Percentiles rank a stretch among this genome's conserved stretches.
These are phyloP conservation scores for Orgyia antiqua DNA, from an alignment of 2,888 invertebrate genomes.

Conservation along the genomic window DNA sequence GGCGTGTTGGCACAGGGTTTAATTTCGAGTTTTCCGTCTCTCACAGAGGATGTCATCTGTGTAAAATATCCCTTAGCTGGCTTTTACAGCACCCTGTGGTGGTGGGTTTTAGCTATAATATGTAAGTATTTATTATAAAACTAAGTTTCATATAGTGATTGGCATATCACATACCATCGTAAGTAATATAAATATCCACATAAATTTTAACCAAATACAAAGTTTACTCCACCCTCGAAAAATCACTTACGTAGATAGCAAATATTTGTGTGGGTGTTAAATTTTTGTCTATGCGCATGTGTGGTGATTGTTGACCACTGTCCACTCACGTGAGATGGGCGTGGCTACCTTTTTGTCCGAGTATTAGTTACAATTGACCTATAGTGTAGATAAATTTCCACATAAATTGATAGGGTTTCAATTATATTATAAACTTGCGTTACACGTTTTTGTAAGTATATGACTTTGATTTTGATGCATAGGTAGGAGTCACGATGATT, in stretches of 20 bases:
- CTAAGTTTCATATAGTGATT: too few species aligned
- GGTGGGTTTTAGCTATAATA: too few species aligned
- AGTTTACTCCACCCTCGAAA: constrained; percentile 11
- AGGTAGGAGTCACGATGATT: too few species aligned
- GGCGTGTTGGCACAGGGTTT: too few species aligned
- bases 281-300: constrained; percentile 61
- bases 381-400: constrained; percentile 38
- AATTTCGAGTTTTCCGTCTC: too few species aligned
- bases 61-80: too few species aligned
- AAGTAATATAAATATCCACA: too few species aligned
- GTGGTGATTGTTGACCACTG: constrained; percentile 69
- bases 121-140: too few species aligned
- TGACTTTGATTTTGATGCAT: too few species aligned
- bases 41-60: too few species aligned
- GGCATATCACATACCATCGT: too few species aligned
- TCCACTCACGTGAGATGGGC: constrained; percentile 63
- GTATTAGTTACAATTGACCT: constrained; percentile 31
- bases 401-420: constrained; percentile 52
- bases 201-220: constrained; percentile 8
- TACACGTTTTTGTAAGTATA: constrained; percentile 14
- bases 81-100: too few species aligned
- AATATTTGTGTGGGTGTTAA: constrained; percentile 49
- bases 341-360: constrained; percentile 42
- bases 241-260: constrained; percentile 28
- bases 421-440: constrained; percentile 31